phyloP scores from a whole-genome alignment of 2,888 invertebrate species.

The Drosophila incognita region DNA sequence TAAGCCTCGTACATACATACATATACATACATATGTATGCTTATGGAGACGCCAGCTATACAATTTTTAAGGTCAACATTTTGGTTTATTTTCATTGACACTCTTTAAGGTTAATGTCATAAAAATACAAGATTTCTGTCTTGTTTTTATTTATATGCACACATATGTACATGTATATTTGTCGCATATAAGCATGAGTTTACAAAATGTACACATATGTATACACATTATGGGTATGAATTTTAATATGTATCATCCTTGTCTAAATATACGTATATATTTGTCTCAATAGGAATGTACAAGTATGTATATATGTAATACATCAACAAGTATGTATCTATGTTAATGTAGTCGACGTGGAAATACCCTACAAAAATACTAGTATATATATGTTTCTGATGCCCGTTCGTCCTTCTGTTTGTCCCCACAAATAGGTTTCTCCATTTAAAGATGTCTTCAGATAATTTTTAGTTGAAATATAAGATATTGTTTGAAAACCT shows the following conservation, averaged over 20 bases:
- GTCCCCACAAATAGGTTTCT: neutral
- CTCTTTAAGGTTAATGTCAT: constrained; percentile 70
- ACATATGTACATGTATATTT: constrained; percentile 19
- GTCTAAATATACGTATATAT: constrained; percentile 5
- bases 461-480: neutral
- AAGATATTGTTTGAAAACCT: neutral
- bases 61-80: constrained; percentile 27
- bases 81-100: constrained; percentile 61
- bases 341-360: neutral
- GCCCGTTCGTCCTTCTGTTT: neutral
- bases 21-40: neutral
- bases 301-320: constrained; percentile 3
- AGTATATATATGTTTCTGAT: neutral
- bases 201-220: neutral
- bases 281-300: neutral
- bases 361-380: neutral
- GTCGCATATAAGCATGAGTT: constrained; percentile 14
- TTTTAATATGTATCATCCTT: constrained; percentile 19
- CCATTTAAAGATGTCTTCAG: neutral
- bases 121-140: constrained; percentile 45
- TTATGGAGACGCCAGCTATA: constrained; percentile 5
- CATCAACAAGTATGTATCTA: neutral
- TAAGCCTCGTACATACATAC: neutral
- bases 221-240: constrained; percentile 5
- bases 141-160: constrained; percentile 38